These are phyloP conservation scores for Carettochelys insculpta DNA, from an alignment of 2,113 vertebrate genomes.

Conservation along the genomic window DNA sequence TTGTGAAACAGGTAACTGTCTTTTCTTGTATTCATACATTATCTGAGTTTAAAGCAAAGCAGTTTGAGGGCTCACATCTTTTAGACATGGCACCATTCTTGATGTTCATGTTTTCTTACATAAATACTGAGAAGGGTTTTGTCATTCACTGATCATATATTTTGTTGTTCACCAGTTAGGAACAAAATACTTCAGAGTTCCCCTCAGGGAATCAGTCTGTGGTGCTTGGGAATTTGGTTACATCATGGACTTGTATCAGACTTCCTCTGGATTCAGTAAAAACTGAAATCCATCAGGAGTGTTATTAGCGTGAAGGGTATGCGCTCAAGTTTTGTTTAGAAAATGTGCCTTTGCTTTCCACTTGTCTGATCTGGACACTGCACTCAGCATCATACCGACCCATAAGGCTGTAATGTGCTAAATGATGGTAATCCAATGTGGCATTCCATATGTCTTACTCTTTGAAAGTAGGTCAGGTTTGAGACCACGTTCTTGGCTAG, in stretches of 20 bases:
- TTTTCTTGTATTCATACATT: background rate
- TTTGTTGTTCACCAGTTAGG: background rate
- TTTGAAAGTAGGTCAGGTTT: constrained; percentile 90
- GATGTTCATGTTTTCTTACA: background rate
- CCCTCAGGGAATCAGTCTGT: background rate
- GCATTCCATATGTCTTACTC: constrained; percentile 78
- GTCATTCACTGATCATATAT: background rate
- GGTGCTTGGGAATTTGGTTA: background rate
- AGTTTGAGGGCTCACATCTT: background rate
- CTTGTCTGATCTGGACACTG: constrained; percentile 77
- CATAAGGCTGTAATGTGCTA: constrained; percentile 76
- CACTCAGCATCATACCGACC: constrained; percentile 73
- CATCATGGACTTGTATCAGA: background rate
- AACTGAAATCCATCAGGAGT: constrained; percentile 13
- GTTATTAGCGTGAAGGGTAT: constrained; percentile 55
- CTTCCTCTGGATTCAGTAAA: constrained; percentile 29
- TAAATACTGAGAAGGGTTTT: background rate
- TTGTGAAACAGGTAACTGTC: too few species aligned
- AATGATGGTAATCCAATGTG: constrained; percentile 84
- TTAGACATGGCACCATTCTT: background rate
- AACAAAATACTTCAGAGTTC: background rate
- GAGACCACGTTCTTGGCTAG: constrained; percentile 69
- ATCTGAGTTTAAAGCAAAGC: background rate
- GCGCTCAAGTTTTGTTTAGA: constrained; percentile 77
- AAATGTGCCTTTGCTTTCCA: constrained; percentile 82